Evolutionary conservation across 2,797 vertebrate species (phyloP), one percentile per base, ranked within the genome.

Genomic region (Manis crassicaudata): DNA sequence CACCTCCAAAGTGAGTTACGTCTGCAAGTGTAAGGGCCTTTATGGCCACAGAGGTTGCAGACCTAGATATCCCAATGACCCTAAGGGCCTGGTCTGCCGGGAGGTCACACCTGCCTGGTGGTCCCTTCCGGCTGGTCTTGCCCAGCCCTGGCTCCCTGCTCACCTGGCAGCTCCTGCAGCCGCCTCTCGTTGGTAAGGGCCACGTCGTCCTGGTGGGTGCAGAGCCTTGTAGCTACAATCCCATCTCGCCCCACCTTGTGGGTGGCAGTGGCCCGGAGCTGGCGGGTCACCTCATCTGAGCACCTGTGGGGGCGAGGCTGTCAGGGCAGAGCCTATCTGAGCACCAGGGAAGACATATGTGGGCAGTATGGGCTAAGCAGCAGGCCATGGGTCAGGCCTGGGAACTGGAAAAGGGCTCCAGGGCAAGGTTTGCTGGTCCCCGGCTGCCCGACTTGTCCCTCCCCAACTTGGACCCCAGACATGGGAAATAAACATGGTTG

Each of bases 121-220:
- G 72, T 50, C 62, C 54, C 37, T 76, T 58, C 58, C 35, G n/a
- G 18, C 56, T 40, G 70, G 50, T 29, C 46, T 68, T 58, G 35
- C n/a, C 90, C 67, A 46, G 46, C 32, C 62, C 58, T 7, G 54
- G 84, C 13, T n/a, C 73, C n/a, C 76, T 65, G 11, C 68, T 98
- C 92, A 99, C 99, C 99, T 98, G 99, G 98, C 3, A 99, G 98
- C 96, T 99, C 99, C 84, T 98, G 98, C 76, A 99, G 99, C 93
- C 98, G 91, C 90, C 97, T 99, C 93, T 99, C 98, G 0, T 99
- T 99, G 17, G 99, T 99, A 82, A 99, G 98, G 96, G 99, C 99
- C 90, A 99, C 99, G 0, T 99, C 99, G 62, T 99, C 99, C 98
- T 99, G 99, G 98, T 99, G 99, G 1, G 99, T 99, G 98, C 99